Percentiles rank a stretch among this genome's conserved stretches.
phyloP scores from a whole-genome alignment of 1,140 invertebrate genomes.

The Drosophila carrolli region DNA sequence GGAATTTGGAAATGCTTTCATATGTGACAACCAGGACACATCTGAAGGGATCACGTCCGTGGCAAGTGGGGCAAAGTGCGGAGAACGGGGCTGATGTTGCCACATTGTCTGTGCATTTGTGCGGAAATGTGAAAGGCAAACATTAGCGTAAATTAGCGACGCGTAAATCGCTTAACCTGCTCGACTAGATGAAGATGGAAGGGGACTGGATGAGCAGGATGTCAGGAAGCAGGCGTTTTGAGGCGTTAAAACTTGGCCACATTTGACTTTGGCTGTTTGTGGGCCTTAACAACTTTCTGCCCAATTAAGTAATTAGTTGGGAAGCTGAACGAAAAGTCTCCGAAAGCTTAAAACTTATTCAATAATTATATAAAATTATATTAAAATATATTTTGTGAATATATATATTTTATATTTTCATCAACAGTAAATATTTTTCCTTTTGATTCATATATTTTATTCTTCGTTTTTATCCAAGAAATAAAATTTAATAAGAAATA shows the following conservation, averaged over 20 bases:
- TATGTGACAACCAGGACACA: constrained; percentile 37
- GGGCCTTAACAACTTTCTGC: constrained; percentile 18
- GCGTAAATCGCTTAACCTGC: constrained; percentile 76
- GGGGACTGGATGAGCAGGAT: constrained; percentile 5
- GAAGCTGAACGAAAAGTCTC: constrained; percentile 1
- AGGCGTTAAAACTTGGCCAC: constrained; percentile 27
- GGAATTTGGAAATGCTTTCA: constrained; percentile 41
- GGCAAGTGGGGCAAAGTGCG: neutral
- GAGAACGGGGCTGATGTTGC: constrained; percentile 23
- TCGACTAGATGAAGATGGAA: constrained; percentile 9
- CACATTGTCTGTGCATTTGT: constrained; percentile 65
- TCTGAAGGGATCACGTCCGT: constrained; percentile 11
- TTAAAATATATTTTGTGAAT: neutral
- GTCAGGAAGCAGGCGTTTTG: constrained; percentile 9
- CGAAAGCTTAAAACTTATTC: neutral
- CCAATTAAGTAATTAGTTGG: constrained; percentile 12
- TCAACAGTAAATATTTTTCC: no score
- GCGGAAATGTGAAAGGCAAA: constrained; percentile 78
- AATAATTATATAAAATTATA: no score
- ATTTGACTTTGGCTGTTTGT: constrained; percentile 22
- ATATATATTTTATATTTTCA: no score
- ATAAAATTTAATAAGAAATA: neutral
- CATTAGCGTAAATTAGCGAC: constrained; percentile 80
- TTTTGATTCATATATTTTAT: no score
- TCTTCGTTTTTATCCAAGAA: no score